phyloP scores from a whole-genome alignment of 2,113 vertebrate species.

The Blennius ocellaris region DNA sequence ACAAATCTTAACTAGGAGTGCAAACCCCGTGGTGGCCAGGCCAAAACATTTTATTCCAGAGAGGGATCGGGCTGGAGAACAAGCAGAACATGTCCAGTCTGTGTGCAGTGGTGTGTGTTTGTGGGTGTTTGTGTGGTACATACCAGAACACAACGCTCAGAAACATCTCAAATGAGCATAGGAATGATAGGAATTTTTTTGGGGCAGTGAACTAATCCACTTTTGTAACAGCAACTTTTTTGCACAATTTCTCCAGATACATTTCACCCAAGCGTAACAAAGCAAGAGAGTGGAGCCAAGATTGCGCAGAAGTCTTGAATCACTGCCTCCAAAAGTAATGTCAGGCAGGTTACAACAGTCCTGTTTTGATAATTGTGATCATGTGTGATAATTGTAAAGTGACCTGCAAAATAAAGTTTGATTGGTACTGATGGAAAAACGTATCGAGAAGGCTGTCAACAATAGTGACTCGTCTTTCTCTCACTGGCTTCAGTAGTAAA shows the following conservation, averaged over 20 bases:
- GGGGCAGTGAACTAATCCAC: conserved; percentile 23
- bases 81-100: conserved; percentile 37
- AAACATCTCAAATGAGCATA: conserved; percentile 48
- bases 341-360: conserved; percentile 2
- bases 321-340: conserved; percentile 27
- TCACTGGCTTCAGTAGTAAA: conserved; percentile 61
- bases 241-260: conserved; percentile 29
- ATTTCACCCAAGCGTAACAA: conserved; percentile 20
- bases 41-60: conserved; percentile 39
- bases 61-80: conserved; percentile 20
- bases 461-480: conserved; percentile 73
- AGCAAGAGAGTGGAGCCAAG: conserved; percentile 20
- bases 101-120: conserved; percentile 34
- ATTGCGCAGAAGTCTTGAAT: conserved; percentile 16
- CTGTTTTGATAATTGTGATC: conserved; percentile 50
- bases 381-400: conserved; percentile 43
- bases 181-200: conserved; percentile 65
- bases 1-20: conserved; percentile 24
- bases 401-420: background rate
- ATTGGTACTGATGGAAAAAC: conserved; percentile 49
- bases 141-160: conserved; percentile 60
- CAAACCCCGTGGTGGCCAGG: background rate
- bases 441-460: conserved; percentile 62
- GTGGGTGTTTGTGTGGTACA: conserved; percentile 42
- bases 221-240: conserved; percentile 23